Base-by-base conservation (phyloP, 2,797 vertebrate genomes). In the Mareca penelope region DNA sequence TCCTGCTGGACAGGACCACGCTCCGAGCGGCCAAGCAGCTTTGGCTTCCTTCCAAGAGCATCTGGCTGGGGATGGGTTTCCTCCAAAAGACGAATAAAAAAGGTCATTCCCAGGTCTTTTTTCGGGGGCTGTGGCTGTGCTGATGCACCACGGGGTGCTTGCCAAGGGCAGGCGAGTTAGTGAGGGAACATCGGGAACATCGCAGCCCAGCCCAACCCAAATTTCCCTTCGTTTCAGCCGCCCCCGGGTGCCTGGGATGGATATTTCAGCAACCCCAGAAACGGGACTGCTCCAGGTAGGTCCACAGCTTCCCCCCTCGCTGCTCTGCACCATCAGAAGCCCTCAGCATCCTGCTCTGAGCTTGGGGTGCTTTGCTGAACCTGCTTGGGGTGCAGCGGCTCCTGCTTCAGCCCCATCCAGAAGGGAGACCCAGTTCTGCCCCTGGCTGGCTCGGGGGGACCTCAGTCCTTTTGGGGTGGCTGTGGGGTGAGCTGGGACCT, bases 341-440 rank as follows among this genome's bases (percentile, higher is more conserved):
- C 40, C 63, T 71, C 48, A 61, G 59, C 16, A 57, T 23, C 37
- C 26, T n/a, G 8, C n/a, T 78, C 48, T 15, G 63, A 75, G 44
- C 70, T 6, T 12, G 10, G 55, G 53, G 64, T 57, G 26, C 42
- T 84, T 78, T 64, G 31, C 37, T 88, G 78, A 64, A 69, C 23
- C 56, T 0, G 0, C 28, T 15, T 31, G 37, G 46, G 40, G 4
- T 29, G 59, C 10, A 79, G 31, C 7, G 44, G 5, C 12, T 64
- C 16, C 60, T 40, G 26, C 60, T 40, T 63, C 37, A 63, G 37
- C 15, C 37, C 60, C 17, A 28, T 63, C 37, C 60, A 29, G 17
- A 35, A 28, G 26, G 37, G 24, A 63, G 11, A 18, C 37, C 37
- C 37, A 37, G 17, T 63, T 19, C 26, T 61, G 63, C 19, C 42